These are phyloP conservation scores for Chaetophractus vellerosus DNA, from an alignment of 2,797 vertebrate species.

Conservation along the genomic window DNA sequence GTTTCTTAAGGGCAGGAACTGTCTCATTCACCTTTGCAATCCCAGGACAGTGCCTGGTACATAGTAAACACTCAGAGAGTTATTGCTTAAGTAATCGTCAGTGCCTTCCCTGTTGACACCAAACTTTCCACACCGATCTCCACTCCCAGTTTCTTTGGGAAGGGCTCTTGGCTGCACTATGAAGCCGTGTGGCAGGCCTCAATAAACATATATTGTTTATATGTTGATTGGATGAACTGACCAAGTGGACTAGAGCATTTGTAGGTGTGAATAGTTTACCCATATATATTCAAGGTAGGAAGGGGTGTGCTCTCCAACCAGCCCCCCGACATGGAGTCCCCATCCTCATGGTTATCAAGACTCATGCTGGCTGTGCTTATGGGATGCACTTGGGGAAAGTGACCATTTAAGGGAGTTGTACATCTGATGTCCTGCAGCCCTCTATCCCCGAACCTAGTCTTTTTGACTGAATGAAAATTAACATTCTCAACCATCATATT, in stretches of 20 bases:
- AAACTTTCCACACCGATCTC: not conserved
- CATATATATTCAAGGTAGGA: not conserved
- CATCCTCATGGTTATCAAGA: not conserved
- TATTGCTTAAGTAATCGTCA: not conserved
- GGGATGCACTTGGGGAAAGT: not conserved
- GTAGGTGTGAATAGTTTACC: not conserved
- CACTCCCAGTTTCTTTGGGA: not conserved
- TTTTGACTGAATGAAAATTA: conserved; percentile 39
- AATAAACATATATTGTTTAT: not conserved
- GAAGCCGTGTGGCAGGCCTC: not conserved
- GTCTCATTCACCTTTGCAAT: not conserved
- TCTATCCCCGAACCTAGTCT: not conserved
- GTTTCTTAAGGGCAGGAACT: not conserved
- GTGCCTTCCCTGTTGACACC: not conserved
- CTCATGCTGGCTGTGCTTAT: not conserved
- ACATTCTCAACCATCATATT: not conserved
- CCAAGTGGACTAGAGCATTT: not conserved
- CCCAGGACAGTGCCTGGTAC: not conserved
- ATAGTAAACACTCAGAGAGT: not conserved
- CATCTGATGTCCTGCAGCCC: not conserved
- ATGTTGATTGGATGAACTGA: not conserved
- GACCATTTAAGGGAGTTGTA: not conserved
- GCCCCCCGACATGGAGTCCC: not conserved
- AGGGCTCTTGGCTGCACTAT: not conserved
- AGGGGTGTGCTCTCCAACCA: not conserved